Evolutionary conservation across 2,888 invertebrate genomes (phyloP).

Genomic region (Biston betularia): DNA sequence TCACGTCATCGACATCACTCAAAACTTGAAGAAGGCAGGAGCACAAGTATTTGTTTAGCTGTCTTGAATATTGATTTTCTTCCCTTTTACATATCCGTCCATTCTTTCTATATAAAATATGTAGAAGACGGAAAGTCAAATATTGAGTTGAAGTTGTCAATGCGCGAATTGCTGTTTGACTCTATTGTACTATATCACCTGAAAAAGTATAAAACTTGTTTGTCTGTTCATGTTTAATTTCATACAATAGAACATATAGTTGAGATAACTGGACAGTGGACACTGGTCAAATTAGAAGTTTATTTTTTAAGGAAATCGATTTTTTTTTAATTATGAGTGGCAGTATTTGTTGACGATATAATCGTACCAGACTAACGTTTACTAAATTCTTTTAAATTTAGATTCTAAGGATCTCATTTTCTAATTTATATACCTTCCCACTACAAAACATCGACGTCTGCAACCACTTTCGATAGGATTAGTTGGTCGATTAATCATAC

Average conservation of each 20-base stretch:
- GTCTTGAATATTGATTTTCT: slow-evolving; percentile 30
- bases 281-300: no score
- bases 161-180: background rate
- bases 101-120: slow-evolving; percentile 19
- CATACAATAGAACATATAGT: no score
- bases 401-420: background rate
- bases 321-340: no score
- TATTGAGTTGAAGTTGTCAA: background rate
- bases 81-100: slow-evolving; percentile 16
- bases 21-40: slow-evolving; percentile 30
- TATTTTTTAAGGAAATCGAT: no score
- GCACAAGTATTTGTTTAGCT: slow-evolving; percentile 26
- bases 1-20: slow-evolving; percentile 38
- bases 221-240: no score
- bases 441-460: background rate
- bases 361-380: background rate
- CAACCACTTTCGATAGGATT: slow-evolving; percentile 5
- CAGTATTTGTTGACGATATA: background rate
- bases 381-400: background rate
- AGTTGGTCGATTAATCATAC: slow-evolving; percentile 21
- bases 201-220: no score
- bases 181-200: background rate
- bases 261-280: no score
- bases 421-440: background rate
- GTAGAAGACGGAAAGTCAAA: slow-evolving; percentile 11